Evolutionary conservation across 2,888 invertebrate species (phyloP).

Genomic region (Microctonus hyperodae): DNA sequence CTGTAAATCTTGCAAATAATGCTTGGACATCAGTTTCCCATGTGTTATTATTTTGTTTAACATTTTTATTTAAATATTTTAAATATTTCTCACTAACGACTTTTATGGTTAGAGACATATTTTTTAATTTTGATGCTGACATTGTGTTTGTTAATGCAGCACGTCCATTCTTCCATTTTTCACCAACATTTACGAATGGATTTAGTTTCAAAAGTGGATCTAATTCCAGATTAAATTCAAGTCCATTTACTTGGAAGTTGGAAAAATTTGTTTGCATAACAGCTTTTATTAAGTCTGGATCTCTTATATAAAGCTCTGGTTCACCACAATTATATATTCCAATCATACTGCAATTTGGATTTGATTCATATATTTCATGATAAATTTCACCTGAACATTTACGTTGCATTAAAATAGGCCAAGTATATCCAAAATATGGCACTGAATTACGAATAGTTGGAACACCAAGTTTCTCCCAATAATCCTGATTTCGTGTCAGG

Average conservation of each 20-base stretch:
- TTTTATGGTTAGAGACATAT: conserved; percentile 40
- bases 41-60: not conserved
- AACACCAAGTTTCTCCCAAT: conserved; percentile 42
- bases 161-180: conserved; percentile 44
- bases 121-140: conserved; percentile 33
- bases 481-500: not conserved
- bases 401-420: conserved; percentile 28
- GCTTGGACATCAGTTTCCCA: conserved; percentile 43
- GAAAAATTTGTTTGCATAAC: conserved; percentile 48
- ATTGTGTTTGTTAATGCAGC: conserved; percentile 31
- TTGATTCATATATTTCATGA: not conserved
- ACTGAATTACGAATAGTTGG: conserved; percentile 30
- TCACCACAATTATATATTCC: conserved; percentile 1
- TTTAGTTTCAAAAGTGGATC: conserved; percentile 48
- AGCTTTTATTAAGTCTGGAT: conserved; percentile 47
- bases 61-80: conserved; percentile 21
- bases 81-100: conserved; percentile 44
- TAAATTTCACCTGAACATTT: conserved; percentile 25
- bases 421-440: conserved; percentile 43
- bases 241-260: conserved; percentile 45
- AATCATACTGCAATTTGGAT: conserved; percentile 6
- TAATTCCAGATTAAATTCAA: conserved; percentile 29
- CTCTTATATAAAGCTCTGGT: conserved; percentile 4
- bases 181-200: conserved; percentile 49
- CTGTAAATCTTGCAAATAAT: conserved; percentile 45